Base-by-base conservation (phyloP, 1,140 invertebrate species). In the Paracyclopina nana region DNA sequence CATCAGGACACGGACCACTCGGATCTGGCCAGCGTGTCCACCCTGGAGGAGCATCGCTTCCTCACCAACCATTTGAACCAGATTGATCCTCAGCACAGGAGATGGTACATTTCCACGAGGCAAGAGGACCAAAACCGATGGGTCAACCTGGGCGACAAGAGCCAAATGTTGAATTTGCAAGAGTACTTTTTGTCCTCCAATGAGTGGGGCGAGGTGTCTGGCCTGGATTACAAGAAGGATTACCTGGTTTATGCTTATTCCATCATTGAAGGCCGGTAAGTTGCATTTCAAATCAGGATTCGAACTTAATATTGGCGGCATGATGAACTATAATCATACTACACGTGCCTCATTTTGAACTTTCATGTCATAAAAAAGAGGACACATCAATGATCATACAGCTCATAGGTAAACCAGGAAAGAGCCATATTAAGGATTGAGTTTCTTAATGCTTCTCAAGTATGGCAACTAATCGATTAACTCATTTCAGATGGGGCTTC, bases 41-140 rank as follows among this genome's bases (percentile, higher is more conserved):
- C 69, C 44, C 64, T 79, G 3, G 85, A 90, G 50, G 84, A 94
- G 60, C 85, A 91, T 70, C 72, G 77, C 0, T 90, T 87, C 61
- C 66, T 91, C 11, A 68, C 84, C 1, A 71, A 79, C 53, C 75
- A 82, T 57, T 65, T 94, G 5, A 72, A 78, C 56, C 67, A 72
- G 58, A 71, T 80, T 56, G 84, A 91, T 68, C 83, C 82, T 20
- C 79, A 85, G 54, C 80, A 83, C 61, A 69, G 79, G 43, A 71
- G 73, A n/a, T 92, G 85, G 81, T 88, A 84, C 56, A 78, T 80
- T 22, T 79, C 81, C 18, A 75, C 76, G 1, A 72, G 72, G 38
- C 78, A 82, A 60, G 72, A 75, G 42, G 72, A 73, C 1, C 74
- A 75, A 4, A 78, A 77, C 40, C 75, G 74, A 53, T 91, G 84